Conservation (phyloP, 2,797 vertebrate species). For the Oophaga sylvatica region DNA sequence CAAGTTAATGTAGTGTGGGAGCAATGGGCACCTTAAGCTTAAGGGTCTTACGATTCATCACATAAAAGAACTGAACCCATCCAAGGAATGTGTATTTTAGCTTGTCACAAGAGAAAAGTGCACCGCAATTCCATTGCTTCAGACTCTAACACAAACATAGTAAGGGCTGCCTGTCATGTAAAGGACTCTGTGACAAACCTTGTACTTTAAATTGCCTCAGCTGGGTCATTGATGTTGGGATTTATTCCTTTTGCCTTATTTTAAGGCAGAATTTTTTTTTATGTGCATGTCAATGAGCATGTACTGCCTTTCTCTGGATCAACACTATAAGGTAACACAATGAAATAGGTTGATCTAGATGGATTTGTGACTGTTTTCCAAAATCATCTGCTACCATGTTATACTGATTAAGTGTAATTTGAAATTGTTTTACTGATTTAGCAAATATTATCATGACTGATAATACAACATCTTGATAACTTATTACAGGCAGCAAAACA, state of each 20-base stretch:
- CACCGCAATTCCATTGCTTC: background rate
- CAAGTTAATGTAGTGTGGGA: conserved; percentile 45
- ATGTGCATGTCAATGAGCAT: too few species aligned
- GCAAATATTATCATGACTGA: too few species aligned
- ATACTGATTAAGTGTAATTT: too few species aligned
- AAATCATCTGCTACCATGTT: too few species aligned
- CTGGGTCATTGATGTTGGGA: background rate
- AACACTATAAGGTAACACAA: background rate
- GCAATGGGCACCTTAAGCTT: conserved; percentile 22
- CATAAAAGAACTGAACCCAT: background rate
- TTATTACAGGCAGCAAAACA: too few species aligned
- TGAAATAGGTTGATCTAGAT: background rate
- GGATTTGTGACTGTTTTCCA: background rate
- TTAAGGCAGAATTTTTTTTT: background rate
- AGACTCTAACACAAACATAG: background rate
- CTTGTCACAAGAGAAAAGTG: conserved; percentile 10
- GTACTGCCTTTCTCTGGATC: background rate
- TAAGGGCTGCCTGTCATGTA: background rate
- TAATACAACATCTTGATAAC: too few species aligned
- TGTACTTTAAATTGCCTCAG: background rate
- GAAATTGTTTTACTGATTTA: too few species aligned
- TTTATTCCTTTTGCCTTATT: background rate
- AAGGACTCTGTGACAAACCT: background rate
- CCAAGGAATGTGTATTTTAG: conserved; percentile 21
- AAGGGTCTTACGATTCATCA: conserved; percentile 39